These are phyloP conservation scores for Cetonia aurata DNA, from an alignment of 2,888 invertebrate species.

Conservation along the genomic window DNA sequence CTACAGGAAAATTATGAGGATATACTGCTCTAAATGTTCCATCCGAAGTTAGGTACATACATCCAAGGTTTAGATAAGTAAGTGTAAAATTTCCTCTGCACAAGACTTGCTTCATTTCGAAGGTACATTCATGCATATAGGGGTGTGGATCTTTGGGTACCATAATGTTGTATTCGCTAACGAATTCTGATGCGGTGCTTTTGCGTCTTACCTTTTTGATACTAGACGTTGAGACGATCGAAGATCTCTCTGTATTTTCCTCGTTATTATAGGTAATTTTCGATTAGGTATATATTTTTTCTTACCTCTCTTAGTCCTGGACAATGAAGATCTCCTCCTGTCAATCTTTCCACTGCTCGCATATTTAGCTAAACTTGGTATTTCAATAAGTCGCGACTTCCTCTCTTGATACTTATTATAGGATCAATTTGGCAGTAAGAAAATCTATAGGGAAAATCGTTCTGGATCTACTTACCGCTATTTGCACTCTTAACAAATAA, in stretches of 20 bases:
- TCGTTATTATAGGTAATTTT: too few species aligned
- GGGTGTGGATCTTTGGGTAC: slow-evolving; percentile 57
- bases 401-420: neutral
- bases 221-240: neutral
- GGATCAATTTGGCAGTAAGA: neutral
- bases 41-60: too few species aligned
- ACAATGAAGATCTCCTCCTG: neutral
- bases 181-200: neutral
- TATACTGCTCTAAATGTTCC: too few species aligned
- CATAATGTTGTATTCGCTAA: neutral
- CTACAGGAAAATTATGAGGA: too few species aligned
- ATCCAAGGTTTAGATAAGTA: too few species aligned
- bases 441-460: neutral
- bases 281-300: too few species aligned
- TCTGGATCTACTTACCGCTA: slow-evolving; percentile 13
- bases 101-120: too few species aligned
- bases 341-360: neutral
- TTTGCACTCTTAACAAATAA: slow-evolving; percentile 33
- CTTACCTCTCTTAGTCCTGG: neutral
- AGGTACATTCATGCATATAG: slow-evolving; percentile 49
- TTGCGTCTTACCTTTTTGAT: neutral
- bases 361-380: neutral
- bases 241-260: slow-evolving; percentile 19
- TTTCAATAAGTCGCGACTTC: neutral
- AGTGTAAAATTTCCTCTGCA: too few species aligned